Base-by-base conservation (phyloP, 1,140 invertebrate genomes). In the Coenobita brevimanus region DNA sequence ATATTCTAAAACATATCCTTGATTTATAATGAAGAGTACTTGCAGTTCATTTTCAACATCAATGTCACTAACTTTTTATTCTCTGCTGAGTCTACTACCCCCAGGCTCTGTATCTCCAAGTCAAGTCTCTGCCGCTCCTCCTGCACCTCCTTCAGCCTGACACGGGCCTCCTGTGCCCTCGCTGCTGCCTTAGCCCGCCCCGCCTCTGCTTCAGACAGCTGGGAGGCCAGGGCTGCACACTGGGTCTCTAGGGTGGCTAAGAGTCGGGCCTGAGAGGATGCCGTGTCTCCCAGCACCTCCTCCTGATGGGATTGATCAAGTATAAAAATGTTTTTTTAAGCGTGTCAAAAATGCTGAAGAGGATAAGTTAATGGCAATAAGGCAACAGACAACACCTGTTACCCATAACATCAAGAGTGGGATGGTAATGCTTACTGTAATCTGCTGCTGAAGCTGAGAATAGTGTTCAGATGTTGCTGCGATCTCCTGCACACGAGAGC, bases 61-160 rank as follows among this genome's bases (percentile, higher is more conserved):
- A n/a, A 46, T 10, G 13, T 46, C 36, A 30, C 46, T 43, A 17
- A 81, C 57, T 71, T 80, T 17, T 54, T 38, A 27, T 57, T 87
- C 60, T 79, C 75, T 43, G 43, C 54, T 43, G 75, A 46, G 46
- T 79, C 75, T 3, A 79, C 10, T 27, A 46, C 46, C 27, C n/a
- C 75, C 4, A 79, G 30, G 6, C 27, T 46, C 13, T 54, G 38
- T 24, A 79, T 79, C 27, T 79, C 75, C 50, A 50, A n/a, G 27
- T 79, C 75, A 3, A 81, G 17, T 41, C 57, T 17, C 64, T 62
- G 80, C 78, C 81, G 89, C 79, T 93, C 92, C 38, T 90, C 91
- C 81, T 92, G 90, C 21, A 92, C 92, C 83, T 93, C 88, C 50
- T 92, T 57, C 69, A 91, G 76, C 62, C 86, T 90, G 27, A 80